Evolutionary conservation across 1,140 invertebrate genomes (phyloP).

Genomic region (Papilio polyxenes): DNA sequence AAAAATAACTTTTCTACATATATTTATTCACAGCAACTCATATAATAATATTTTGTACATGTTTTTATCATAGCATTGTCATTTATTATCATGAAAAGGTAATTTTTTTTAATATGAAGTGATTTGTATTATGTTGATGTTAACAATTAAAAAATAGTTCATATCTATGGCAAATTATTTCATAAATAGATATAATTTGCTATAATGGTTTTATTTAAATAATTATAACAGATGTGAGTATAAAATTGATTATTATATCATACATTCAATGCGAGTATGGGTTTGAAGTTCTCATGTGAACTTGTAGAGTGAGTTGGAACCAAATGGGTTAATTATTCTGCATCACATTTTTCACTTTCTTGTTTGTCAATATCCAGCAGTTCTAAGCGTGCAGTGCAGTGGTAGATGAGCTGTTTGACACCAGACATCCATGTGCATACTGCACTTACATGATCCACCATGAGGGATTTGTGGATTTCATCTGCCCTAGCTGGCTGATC

Average conservation of each 20-base stretch:
- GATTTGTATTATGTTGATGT: neutral
- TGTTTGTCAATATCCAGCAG: slow-evolving; percentile 75
- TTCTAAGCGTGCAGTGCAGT: slow-evolving; percentile 71
- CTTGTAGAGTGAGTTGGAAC: neutral
- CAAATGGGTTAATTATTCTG: slow-evolving; percentile 20
- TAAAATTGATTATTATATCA: neutral
- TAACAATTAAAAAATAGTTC: neutral
- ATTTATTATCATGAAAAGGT: neutral
- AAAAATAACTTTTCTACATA: neutral
- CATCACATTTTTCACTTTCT: slow-evolving; percentile 44
- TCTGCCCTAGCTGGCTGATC: slow-evolving; percentile 73
- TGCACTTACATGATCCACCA: slow-evolving; percentile 79
- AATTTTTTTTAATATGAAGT: neutral
- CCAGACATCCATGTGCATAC: slow-evolving; percentile 81
- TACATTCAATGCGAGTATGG: neutral
- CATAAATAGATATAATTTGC: neutral
- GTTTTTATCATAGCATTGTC: neutral
- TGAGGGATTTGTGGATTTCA: slow-evolving; percentile 79
- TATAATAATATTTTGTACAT: slow-evolving; percentile 8
- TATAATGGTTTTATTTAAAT: neutral
- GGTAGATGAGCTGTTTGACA: slow-evolving; percentile 77
- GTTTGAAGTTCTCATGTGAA: neutral
- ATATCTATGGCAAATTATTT: neutral
- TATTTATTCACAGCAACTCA: slow-evolving; percentile 19
- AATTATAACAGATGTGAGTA: neutral